phyloP scores from a whole-genome alignment of 2,113 vertebrate genomes.

The Sorex araneus region DNA sequence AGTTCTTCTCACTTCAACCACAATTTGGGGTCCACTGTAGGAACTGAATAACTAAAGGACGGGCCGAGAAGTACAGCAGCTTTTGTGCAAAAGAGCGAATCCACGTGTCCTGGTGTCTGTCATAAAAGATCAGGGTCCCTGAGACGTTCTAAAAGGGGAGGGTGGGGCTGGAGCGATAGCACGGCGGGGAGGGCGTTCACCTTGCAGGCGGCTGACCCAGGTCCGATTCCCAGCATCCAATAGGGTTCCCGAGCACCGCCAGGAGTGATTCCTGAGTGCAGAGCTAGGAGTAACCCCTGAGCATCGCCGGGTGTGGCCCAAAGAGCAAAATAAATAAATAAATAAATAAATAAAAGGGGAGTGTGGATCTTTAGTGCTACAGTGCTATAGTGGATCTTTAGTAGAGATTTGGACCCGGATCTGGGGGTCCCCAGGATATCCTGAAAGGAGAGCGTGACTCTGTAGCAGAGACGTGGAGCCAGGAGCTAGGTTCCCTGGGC shows the following conservation, averaged over 20 bases:
- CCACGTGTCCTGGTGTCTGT: not conserved
- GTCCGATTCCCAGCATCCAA: no score
- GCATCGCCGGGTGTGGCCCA: no score
- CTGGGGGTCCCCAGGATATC: not conserved
- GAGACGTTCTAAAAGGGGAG: not conserved
- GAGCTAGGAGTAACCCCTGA: no score
- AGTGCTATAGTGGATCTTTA: no score
- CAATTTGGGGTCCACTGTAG: not conserved
- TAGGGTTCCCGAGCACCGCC: no score
- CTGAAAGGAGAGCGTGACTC: not conserved
- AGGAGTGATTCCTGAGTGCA: no score
- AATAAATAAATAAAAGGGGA: no score
- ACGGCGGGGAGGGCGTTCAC: no score
- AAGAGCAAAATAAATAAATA: no score
- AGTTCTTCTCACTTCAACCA: not conserved
- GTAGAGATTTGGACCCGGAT: not conserved
- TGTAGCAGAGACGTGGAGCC: not conserved
- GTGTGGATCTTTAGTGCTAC: no score
- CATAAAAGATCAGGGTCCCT: not conserved
- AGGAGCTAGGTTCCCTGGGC: not conserved
- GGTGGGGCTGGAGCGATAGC: no score
- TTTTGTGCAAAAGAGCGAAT: not conserved
- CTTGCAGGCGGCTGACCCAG: no score
- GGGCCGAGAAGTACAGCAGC: rapidly evolving
- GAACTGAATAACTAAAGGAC: not conserved